Evolutionary conservation across 1,140 invertebrate species (phyloP).

Genomic region (Drosophila tropicalis): DNA sequence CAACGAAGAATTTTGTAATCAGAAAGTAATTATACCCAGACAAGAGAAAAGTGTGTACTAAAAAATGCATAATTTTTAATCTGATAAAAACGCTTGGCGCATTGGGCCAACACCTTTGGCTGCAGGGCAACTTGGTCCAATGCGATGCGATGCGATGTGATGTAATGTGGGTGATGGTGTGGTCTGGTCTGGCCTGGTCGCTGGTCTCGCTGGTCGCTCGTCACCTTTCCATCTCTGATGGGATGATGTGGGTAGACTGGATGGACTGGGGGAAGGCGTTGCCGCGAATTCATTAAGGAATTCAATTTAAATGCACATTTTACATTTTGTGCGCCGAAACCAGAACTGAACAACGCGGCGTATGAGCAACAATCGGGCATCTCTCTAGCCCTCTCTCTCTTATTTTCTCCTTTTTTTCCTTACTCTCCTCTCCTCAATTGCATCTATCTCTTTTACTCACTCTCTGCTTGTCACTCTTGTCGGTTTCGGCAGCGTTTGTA

Average conservation of each 20-base stretch:
- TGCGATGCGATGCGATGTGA: too few species aligned
- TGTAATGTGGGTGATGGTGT: not conserved
- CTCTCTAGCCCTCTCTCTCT: not conserved
- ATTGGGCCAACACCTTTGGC: conserved; percentile 50
- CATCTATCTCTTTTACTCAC: not conserved
- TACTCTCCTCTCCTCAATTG: too few species aligned
- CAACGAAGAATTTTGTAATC: not conserved
- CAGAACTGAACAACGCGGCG: conserved; percentile 29
- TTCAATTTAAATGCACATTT: conserved; percentile 69
- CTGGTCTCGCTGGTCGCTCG: conserved; percentile 8
- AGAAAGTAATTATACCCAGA: conserved; percentile 18
- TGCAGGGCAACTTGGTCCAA: conserved; percentile 8
- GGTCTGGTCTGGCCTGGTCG: conserved; percentile 31
- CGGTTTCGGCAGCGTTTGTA: conserved; percentile 10
- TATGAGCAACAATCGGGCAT: conserved; percentile 39
- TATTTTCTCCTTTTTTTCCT: not conserved
- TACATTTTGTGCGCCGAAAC: conserved; percentile 44
- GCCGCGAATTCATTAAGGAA: conserved; percentile 65
- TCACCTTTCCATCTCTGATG: conserved; percentile 7
- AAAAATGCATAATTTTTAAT: conserved; percentile 39
- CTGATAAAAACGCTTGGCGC: conserved; percentile 48
- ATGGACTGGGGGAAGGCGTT: conserved; percentile 20
- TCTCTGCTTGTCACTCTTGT: conserved; percentile 14
- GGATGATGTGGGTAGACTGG: not conserved
- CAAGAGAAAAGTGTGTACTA: conserved; percentile 6